A percentile compares a stretch with the other conserved stretches of the same genome.
Evolutionary conservation across 2,113 vertebrate species (phyloP).

Genomic region (Melanerpes formicivorus): DNA sequence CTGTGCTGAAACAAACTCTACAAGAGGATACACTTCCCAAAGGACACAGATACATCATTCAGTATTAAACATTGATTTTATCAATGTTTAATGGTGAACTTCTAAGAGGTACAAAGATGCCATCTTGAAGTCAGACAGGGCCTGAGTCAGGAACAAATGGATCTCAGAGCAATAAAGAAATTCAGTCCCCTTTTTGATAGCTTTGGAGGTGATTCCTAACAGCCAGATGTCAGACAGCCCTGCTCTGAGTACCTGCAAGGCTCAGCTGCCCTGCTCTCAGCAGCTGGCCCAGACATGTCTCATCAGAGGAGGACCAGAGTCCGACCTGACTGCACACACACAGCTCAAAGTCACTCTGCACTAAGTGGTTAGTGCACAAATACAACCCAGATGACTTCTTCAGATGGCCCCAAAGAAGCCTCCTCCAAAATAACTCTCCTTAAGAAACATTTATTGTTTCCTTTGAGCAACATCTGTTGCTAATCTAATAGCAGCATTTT

Average conservation of each 20-base stretch:
- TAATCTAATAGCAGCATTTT: slow-evolving; percentile 13
- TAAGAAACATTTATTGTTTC: background rate
- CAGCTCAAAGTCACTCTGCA: background rate
- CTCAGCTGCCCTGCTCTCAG: background rate
- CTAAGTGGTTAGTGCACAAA: too few relatives aligned
- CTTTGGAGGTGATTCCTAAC: background rate
- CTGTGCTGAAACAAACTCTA: background rate
- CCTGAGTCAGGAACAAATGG: background rate
- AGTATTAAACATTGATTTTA: background rate
- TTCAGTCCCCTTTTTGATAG: background rate
- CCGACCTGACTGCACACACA: background rate
- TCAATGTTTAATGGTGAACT: background rate
- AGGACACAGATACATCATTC: background rate
- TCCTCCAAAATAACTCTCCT: background rate
- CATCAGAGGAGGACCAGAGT: background rate
- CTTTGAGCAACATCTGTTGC: slow-evolving; percentile 37
- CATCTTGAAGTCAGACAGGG: background rate
- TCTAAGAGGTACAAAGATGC: background rate
- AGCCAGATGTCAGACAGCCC: background rate
- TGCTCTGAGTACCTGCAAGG: background rate
- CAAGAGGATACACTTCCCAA: background rate
- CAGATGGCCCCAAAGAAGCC: background rate
- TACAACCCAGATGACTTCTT: background rate
- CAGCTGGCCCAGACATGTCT: background rate
- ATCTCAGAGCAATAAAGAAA: background rate